Conservation (phyloP, 1,140 invertebrate genomes). For the Drosophila sulfurigaster region DNA sequence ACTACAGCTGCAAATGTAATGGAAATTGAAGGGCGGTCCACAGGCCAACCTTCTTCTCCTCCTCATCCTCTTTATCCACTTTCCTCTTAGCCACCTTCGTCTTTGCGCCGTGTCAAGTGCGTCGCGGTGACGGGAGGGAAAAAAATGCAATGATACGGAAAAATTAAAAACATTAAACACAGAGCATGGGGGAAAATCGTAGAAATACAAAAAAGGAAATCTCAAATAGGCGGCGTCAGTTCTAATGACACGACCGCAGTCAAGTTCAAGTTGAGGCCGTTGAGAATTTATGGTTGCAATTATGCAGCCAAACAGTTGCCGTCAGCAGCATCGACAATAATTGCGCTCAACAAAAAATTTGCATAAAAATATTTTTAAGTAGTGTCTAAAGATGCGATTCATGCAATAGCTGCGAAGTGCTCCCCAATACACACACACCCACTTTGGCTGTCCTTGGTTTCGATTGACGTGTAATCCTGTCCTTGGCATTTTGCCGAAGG, state of each 20-base stretch:
- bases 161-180: slow-evolving; percentile 79
- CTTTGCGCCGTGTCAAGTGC: slow-evolving; percentile 69
- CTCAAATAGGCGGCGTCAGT: slow-evolving; percentile 61
- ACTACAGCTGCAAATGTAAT: slow-evolving; percentile 75
- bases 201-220: slow-evolving; percentile 43
- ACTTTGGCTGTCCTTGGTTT: slow-evolving; percentile 66
- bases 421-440: slow-evolving; percentile 36
- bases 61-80: no score
- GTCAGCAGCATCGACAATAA: slow-evolving; percentile 71
- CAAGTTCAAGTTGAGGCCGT: slow-evolving; percentile 67
- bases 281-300: slow-evolving; percentile 78
- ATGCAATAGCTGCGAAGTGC: background rate
- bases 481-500: slow-evolving; percentile 73
- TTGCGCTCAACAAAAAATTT: slow-evolving; percentile 68
- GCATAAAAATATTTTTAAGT: slow-evolving; percentile 72
- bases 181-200: background rate
- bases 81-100: slow-evolving; percentile 45
- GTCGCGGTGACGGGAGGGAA: slow-evolving; percentile 35
- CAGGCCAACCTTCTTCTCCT: slow-evolving; percentile 9
- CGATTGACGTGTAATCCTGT: slow-evolving; percentile 82
- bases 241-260: slow-evolving; percentile 47
- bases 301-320: slow-evolving; percentile 59
- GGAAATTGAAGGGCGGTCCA: slow-evolving; percentile 76
- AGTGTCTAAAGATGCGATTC: slow-evolving; percentile 58
- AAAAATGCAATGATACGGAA: slow-evolving; percentile 82